A percentile compares a stretch with the other conserved stretches of the same genome.
phyloP scores from a whole-genome alignment of 1,140 invertebrate genomes.

The Lithobius niger region DNA sequence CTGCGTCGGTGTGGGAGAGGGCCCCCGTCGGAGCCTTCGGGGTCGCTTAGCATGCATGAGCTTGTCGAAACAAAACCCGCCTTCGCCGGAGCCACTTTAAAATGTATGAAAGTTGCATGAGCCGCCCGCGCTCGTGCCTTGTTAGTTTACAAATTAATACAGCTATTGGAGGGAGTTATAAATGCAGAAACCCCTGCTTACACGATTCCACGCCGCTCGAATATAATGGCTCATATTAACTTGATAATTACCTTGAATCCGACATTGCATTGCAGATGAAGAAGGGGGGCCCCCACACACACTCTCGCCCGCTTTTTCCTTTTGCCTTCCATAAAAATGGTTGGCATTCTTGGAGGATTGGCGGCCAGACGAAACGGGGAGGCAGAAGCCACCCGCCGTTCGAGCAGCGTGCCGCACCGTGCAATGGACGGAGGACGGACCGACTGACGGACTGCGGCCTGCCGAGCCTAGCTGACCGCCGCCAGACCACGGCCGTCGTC shows the following conservation, averaged over 20 bases:
- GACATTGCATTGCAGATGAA: slow-evolving; percentile 9
- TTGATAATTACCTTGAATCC: slow-evolving; percentile 10
- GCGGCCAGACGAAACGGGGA: no score
- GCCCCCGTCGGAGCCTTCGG: background rate
- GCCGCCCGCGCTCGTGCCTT: background rate
- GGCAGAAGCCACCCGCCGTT: no score
- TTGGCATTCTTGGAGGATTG: slow-evolving; percentile 5
- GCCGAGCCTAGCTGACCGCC: no score
- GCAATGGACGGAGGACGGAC: no score
- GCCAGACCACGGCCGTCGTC: no score
- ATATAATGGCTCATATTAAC: slow-evolving; percentile 9
- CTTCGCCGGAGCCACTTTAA: slow-evolving; percentile 8
- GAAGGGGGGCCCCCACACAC: background rate
- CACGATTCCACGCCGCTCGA: background rate
- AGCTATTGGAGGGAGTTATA: slow-evolving; percentile 9
- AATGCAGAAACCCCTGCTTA: slow-evolving; percentile 5
- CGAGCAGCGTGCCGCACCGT: no score
- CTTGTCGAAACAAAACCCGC: slow-evolving; percentile 9
- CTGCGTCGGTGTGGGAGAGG: background rate
- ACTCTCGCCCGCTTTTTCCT: slow-evolving; percentile 1
- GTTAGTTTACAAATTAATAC: slow-evolving; percentile 11
- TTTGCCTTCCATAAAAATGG: slow-evolving; percentile 4
- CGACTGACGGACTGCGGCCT: no score
- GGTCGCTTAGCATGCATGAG: slow-evolving; percentile 10
- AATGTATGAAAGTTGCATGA: slow-evolving; percentile 10